phyloP scores from a whole-genome alignment of 2,113 vertebrate species.

The Picathartes gymnocephalus region DNA sequence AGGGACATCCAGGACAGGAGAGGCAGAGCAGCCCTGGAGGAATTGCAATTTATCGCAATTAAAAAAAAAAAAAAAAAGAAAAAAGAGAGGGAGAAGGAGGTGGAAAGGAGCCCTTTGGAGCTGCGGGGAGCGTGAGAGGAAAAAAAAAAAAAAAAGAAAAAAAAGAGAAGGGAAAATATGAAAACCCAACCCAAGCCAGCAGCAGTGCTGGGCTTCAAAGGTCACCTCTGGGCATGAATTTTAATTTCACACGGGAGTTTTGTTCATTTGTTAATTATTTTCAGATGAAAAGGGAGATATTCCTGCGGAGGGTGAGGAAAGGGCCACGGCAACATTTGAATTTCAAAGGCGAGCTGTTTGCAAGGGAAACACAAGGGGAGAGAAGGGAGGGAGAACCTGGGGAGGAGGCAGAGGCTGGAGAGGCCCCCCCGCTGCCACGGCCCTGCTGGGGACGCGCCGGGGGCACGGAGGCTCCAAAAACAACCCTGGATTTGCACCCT shows the following conservation, averaged over 20 bases:
- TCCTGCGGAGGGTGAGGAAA: constrained; percentile 10
- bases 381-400: not conserved
- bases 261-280: constrained; percentile 62
- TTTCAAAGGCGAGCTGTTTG: constrained; percentile 70
- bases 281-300: constrained; percentile 61
- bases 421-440: not conserved
- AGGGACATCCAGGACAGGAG: accelerated
- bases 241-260: constrained; percentile 57
- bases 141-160: accelerated
- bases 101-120: not conserved
- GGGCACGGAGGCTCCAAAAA: not conserved
- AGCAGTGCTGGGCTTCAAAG: constrained; percentile 1
- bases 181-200: not conserved
- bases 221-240: constrained; percentile 69
- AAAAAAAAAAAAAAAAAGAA: too few relatives aligned
- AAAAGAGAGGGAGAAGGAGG: not conserved
- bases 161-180: not conserved
- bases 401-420: not conserved
- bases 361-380: constrained; percentile 26
- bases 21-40: not conserved
- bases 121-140: not conserved
- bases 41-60: not conserved
- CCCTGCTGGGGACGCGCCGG: accelerated
- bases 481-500: accelerated
- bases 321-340: constrained; percentile 59